Percentiles rank a stretch among this genome's conserved stretches.
These are phyloP conservation scores for Probaryconus sp. DNA, from an alignment of 1,140 invertebrate genomes.

Conservation along the genomic window DNA sequence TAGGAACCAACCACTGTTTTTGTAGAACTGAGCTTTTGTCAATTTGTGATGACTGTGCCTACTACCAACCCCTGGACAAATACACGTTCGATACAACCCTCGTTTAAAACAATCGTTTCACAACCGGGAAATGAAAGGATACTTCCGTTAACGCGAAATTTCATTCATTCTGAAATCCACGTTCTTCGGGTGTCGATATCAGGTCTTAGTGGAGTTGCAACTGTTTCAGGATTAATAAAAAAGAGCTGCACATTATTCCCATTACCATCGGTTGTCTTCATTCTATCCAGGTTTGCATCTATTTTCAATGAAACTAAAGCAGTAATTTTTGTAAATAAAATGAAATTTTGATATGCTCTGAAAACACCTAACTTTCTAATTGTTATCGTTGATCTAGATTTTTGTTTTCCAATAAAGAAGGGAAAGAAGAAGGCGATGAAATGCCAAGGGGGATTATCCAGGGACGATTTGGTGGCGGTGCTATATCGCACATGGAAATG, in stretches of 20 bases:
- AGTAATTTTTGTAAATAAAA: background rate
- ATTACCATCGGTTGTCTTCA: no score
- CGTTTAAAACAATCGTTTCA: no score
- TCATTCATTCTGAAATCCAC: no score
- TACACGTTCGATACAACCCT: conserved; percentile 53
- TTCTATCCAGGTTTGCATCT: no score
- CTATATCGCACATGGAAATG: conserved; percentile 11
- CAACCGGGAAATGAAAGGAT: conserved; percentile 38
- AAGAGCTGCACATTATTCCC: no score
- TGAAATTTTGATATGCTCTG: conserved; percentile 14
- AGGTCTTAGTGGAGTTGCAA: no score
- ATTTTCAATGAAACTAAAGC: no score
- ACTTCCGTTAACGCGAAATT: conserved; percentile 34
- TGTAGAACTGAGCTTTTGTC: conserved; percentile 30
- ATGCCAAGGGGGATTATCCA: background rate
- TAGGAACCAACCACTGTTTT: conserved; percentile 17
- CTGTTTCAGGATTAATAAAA: no score
- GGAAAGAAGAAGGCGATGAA: background rate
- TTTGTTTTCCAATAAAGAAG: conserved; percentile 13
- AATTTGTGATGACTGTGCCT: conserved; percentile 21
- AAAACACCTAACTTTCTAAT: background rate
- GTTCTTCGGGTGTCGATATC: conserved; percentile 19
- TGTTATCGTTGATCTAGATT: background rate
- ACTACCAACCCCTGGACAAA: conserved; percentile 36
- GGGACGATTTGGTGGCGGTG: conserved; percentile 5